Evolutionary conservation across 1,140 invertebrate species (phyloP).

Genomic region (Trinorchestia longiramus): DNA sequence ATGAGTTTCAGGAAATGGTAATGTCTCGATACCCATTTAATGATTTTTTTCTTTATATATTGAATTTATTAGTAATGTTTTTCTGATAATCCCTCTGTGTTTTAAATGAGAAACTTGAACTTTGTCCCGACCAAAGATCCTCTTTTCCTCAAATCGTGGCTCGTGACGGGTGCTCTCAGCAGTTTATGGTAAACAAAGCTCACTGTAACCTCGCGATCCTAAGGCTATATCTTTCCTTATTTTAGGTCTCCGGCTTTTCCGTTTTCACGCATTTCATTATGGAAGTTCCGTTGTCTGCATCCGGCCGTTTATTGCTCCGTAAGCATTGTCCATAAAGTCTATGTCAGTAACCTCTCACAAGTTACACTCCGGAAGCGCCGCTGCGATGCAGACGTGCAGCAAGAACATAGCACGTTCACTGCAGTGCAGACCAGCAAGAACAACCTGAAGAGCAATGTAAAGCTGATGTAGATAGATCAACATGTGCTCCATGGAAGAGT

Average conservation of each 20-base stretch:
- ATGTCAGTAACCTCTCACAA: constrained; percentile 2
- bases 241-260: neutral
- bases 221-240: neutral
- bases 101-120: too few species aligned
- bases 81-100: too few species aligned
- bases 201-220: neutral
- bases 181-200: neutral
- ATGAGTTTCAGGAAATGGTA: too few species aligned
- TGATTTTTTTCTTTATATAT: too few species aligned
- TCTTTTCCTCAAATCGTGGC: too few species aligned
- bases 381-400: neutral
- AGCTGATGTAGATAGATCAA: neutral
- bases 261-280: constrained; percentile 5
- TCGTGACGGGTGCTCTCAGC: neutral
- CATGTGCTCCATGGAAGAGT: neutral
- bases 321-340: constrained; percentile 19
- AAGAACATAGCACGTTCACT: neutral
- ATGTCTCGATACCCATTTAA: too few species aligned
- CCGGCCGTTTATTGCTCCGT: neutral
- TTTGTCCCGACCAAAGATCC: too few species aligned
- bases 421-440: neutral
- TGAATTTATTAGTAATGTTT: too few species aligned
- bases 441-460: neutral
- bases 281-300: neutral
- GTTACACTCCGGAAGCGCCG: neutral